Percentiles rank a stretch among this genome's conserved stretches.
These are phyloP conservation scores for Gadus chalcogrammus DNA, from an alignment of 2,113 vertebrate genomes.

Conservation along the genomic window DNA sequence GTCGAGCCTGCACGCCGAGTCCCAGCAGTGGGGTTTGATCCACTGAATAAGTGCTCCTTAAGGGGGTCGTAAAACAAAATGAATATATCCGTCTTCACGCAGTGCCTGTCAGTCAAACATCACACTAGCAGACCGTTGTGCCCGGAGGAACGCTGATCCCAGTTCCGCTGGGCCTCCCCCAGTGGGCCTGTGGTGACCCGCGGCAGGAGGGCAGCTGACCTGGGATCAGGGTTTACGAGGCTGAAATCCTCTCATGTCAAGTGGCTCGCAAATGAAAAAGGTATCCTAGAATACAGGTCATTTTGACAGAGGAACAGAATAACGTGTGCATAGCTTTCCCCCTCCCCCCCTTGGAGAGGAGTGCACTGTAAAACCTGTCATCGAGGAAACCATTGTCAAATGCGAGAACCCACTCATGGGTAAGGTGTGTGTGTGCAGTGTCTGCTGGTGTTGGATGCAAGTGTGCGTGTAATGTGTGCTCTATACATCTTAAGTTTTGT, in stretches of 20 bases:
- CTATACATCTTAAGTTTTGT: constrained; percentile 48
- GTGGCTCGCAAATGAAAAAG: constrained; percentile 53
- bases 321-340: too few relatives aligned
- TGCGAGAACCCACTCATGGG: constrained; percentile 57
- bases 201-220: background rate
- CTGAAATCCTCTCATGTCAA: constrained; percentile 50
- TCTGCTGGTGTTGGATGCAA: constrained; percentile 73
- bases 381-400: constrained; percentile 21
- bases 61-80: constrained; percentile 42
- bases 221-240: constrained; percentile 22
- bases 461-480: constrained; percentile 69
- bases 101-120: constrained; percentile 69
- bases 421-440: constrained; percentile 63
- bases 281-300: constrained; percentile 41
- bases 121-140: constrained; percentile 49
- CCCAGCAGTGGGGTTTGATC: constrained; percentile 13
- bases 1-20: too few relatives aligned
- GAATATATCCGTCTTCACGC: constrained; percentile 57
- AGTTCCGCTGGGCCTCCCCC: constrained; percentile 5
- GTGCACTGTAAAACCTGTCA: too few relatives aligned
- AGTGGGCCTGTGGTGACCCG: background rate
- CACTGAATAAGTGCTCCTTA: constrained; percentile 50
- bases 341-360: too few relatives aligned
- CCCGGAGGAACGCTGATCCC: constrained; percentile 15
- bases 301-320: background rate